Base-by-base conservation (phyloP, 2,797 vertebrate genomes). In the Mionectes olivaceus region DNA sequence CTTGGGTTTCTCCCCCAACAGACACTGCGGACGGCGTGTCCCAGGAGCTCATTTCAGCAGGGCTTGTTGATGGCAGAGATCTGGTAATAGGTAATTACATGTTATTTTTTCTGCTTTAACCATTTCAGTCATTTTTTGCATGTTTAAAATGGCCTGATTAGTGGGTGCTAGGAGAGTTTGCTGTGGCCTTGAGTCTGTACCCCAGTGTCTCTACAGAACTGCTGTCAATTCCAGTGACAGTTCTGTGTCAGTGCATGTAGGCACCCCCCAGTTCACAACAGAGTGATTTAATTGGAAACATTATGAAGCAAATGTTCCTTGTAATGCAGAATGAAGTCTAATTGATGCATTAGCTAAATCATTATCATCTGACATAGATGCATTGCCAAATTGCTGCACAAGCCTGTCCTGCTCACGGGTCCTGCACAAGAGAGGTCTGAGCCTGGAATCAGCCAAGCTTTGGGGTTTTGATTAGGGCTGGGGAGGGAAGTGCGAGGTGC, bases 1-100 rank as follows among this genome's bases (percentile, higher is more conserved):
- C 27, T 90, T 96, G 63, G 95, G 17, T 97, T 84, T 86, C 85
- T 78, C 91, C 61, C 61, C 77, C 90, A 87, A 83, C 98, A 99
- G 99, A 99, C 98, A 99, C 99, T 33, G 99, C 99, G 80, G 99
- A 99, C 33, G 99, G 99, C 5, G 99, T 99, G 87, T 99, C 99
- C 77, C 99, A 99, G 97, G 99, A 99, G 92, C 98, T 99, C 93
- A 99, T 99, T 97, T 99, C 99, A 69, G 99, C 99, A 27, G 99
- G 99, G 53, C 98, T 99, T 93, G 99, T 99, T 46, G 99, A 99
- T 57, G 99, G 99, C 95, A 99, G 98, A 97, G 99, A 99, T 95
- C 97, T 99, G 97, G 99, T 99, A 95, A 99, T 99, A 98, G 99
- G 99, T 99, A 97, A 98, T 59, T 23, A n/a, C 1, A 1, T 46